Conservation (phyloP, 2,113 vertebrate species). For the Carassius auratus region DNA sequence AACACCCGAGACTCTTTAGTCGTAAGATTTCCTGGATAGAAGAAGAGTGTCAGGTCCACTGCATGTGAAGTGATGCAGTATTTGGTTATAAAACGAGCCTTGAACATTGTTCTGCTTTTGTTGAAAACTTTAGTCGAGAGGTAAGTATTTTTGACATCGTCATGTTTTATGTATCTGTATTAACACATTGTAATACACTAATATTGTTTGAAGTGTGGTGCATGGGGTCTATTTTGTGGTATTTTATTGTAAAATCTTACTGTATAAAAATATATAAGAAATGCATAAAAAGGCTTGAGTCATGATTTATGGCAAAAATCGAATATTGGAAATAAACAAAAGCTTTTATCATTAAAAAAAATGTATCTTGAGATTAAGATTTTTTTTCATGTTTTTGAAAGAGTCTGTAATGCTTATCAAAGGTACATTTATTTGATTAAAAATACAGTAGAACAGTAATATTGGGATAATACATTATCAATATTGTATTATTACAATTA, state of each 20-base stretch:
- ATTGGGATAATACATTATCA: neutral
- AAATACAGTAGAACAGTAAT: neutral
- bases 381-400: too few species aligned
- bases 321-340: too few species aligned
- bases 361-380: neutral
- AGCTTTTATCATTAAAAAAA: neutral
- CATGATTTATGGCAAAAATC: neutral
- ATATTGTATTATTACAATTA: neutral
- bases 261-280: slow-evolving; percentile 48
- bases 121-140: slow-evolving; percentile 50
- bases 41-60: slow-evolving; percentile 39
- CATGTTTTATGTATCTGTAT: slow-evolving; percentile 51
- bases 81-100: neutral
- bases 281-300: slow-evolving; percentile 4
- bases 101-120: slow-evolving; percentile 28
- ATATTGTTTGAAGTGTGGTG: slow-evolving; percentile 50
- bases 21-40: neutral
- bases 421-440: neutral
- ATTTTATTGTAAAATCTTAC: slow-evolving; percentile 52
- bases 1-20: slow-evolving; percentile 36
- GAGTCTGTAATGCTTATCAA: neutral
- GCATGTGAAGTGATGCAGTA: slow-evolving; percentile 56
- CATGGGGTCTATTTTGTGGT: slow-evolving; percentile 59
- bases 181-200: slow-evolving; percentile 50
- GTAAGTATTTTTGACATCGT: slow-evolving; percentile 58